Conservation (phyloP, 2,797 vertebrate species). For the Pseudochromis fuscus region DNA sequence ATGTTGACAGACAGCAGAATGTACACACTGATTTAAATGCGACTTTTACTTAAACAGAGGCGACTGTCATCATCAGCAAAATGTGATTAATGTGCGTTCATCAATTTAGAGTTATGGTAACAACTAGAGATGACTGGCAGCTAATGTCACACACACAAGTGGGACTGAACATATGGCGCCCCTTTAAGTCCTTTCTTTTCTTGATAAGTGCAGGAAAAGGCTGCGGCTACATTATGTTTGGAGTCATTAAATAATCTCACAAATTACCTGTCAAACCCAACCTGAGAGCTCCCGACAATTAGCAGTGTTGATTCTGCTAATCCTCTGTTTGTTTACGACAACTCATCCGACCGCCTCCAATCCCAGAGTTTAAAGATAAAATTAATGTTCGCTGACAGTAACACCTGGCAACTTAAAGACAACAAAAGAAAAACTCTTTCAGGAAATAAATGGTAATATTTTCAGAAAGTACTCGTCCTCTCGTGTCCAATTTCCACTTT, state of each 20-base stretch:
- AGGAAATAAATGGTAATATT: neutral
- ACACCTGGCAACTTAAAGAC: neutral
- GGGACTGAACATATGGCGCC: too few species aligned
- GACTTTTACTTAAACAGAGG: neutral
- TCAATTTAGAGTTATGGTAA: neutral
- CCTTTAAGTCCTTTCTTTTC: too few species aligned
- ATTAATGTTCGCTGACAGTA: neutral
- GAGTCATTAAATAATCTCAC: neutral
- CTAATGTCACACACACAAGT: too few species aligned
- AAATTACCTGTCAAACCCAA: slow-evolving; percentile 8
- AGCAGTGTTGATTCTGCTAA: slow-evolving; percentile 1
- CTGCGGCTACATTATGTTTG: neutral
- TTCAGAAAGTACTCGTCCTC: neutral
- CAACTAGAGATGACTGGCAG: neutral
- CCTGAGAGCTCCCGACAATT: too few species aligned
- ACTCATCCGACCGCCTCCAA: neutral
- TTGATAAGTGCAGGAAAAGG: too few species aligned
- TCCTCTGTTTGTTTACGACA: slow-evolving; percentile 4
- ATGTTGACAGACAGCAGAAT: neutral
- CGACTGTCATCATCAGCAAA: neutral
- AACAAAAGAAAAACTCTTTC: neutral
- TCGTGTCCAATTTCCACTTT: neutral
- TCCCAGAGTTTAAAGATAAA: neutral
- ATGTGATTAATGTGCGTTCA: neutral
- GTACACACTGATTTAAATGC: neutral